These are phyloP conservation scores for Orycteropus afer DNA, from an alignment of 2,113 vertebrate species.

Conservation along the genomic window DNA sequence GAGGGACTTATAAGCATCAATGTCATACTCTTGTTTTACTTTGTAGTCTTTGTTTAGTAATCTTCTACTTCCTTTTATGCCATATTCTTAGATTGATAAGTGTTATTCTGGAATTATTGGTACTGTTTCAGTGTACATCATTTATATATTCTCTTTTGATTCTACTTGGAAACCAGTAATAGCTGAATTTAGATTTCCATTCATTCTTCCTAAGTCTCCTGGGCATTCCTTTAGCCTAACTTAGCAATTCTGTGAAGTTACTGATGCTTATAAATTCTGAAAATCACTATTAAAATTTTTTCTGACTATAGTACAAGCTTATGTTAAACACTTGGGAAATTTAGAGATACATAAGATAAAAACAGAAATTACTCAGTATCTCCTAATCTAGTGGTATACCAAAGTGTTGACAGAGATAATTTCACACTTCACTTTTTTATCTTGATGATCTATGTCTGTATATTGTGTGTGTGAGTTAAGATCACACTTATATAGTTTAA, in stretches of 20 bases:
- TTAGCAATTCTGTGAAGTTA: not conserved
- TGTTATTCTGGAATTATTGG: not conserved
- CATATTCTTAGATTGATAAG: not conserved
- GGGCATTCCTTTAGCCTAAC: not conserved
- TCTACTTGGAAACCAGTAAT: not conserved
- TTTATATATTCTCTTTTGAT: not conserved
- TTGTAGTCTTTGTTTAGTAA: conserved; percentile 25
- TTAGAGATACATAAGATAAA: not conserved
- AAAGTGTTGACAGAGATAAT: not conserved
- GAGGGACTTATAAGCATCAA: not conserved
- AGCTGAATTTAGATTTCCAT: conserved; percentile 6
- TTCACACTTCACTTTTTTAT: not conserved
- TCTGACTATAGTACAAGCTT: not conserved
- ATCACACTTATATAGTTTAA: not conserved
- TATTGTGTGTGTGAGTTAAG: not conserved
- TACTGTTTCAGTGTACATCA: not conserved
- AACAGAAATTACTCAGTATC: not conserved
- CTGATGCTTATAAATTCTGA: not conserved
- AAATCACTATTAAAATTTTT: not conserved
- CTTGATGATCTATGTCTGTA: not conserved
- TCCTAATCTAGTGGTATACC: not conserved
- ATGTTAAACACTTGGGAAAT: not conserved
- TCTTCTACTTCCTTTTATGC: not conserved
- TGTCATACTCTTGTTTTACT: not conserved
- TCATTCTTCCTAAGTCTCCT: not conserved